These are phyloP conservation scores for Anthoscopus minutus DNA, from an alignment of 2,113 vertebrate species.

Conservation along the genomic window DNA sequence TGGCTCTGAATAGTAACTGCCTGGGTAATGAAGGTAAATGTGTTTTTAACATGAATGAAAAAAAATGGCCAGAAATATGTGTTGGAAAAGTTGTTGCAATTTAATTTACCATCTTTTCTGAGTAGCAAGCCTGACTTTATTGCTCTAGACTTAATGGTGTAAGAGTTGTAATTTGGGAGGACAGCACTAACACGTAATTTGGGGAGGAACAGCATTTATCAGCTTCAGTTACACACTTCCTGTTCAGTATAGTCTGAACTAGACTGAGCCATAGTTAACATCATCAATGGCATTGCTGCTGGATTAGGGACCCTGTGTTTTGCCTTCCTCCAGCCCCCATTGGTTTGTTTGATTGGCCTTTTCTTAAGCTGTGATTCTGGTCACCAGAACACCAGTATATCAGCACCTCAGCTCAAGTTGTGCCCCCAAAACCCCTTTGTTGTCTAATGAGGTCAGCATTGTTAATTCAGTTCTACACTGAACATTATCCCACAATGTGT, in stretches of 20 bases:
- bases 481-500: not conserved
- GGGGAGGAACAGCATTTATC: not conserved
- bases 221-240: not conserved
- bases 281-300: not conserved
- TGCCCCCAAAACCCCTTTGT: not conserved
- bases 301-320: not conserved
- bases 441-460: not conserved
- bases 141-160: not conserved
- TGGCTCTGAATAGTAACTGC: not conserved
- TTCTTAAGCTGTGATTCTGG: not conserved
- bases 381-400: not conserved
- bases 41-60: not conserved
- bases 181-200: not conserved
- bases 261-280: not conserved
- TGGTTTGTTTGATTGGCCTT: not conserved
- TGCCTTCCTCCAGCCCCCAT: not conserved
- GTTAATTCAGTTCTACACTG: not conserved
- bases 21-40: not conserved
- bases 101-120: not conserved
- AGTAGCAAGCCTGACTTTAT: not conserved
- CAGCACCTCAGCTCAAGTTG: not conserved
- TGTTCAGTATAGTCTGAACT: not conserved
- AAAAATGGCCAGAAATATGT: not conserved
- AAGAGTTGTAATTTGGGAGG: not conserved
- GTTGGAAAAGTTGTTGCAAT: not conserved